Evolutionary conservation across 2,888 invertebrate species (phyloP), one percentile per base, ranked within the genome.

Genomic region (Slavum lentiscoides): DNA sequence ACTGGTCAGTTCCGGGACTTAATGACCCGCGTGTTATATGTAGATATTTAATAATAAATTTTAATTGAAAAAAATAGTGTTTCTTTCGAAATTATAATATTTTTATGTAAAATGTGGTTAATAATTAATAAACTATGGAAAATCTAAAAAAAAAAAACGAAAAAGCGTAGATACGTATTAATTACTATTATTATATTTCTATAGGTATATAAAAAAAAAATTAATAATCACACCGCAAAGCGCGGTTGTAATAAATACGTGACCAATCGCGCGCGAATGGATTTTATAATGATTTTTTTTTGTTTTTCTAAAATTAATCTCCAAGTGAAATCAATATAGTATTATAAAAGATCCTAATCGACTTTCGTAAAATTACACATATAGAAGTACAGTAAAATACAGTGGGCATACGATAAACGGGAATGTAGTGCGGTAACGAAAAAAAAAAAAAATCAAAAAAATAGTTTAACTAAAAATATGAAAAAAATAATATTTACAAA

Each of bases 281-380:
- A 72, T 39, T 70, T 70, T 37, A 70, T n/a, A n/a, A 70, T 58
- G 30, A 49, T 49, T 15, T 39, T 70, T 70, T 58, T n/a, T 43
- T n/a, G n/a, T n/a, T n/a, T n/a, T n/a, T n/a, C 30, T 2, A 30
- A 61, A 72, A 59, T 59, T 61, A 17, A 17, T 68, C 23, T 9
- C 11, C 19, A 68, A 5, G 68, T 68, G 53, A 72, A 72, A 61
- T 72, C 17, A 21, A 72, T 59, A 72, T 59, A 30, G 4, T 30
- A 37, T 61, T n/a, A 43, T 59, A 58, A 21, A 55, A 55, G 30
- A 55, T 55, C 55, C 9, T 58, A 21, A 39, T 58, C n/a, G 15
- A 70, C 58, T 70, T 70, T 58, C 58, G n/a, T 21, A n/a, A 13
- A 19, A 6, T 30, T 30, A 30, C 30, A 13, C n/a, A 6, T n/a